These are phyloP conservation scores for Tetraneura akinire DNA, from an alignment of 1,140 invertebrate species.

Conservation along the genomic window DNA sequence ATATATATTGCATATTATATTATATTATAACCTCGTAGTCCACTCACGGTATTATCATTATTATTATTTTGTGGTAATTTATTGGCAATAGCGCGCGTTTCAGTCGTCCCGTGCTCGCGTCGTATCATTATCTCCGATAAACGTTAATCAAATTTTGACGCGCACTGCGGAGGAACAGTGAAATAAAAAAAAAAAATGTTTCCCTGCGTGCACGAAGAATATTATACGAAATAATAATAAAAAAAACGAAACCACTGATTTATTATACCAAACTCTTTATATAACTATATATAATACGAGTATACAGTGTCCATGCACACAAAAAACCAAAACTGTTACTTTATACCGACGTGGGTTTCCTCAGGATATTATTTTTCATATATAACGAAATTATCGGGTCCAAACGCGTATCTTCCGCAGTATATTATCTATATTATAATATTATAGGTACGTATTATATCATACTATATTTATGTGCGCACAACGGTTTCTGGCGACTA, in stretches of 20 bases:
- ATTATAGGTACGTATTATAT: too few relatives aligned
- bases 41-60: background rate
- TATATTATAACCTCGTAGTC: background rate
- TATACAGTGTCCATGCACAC: conserved; percentile 28
- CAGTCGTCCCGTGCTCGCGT: conserved; percentile 14
- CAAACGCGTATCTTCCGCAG: conserved; percentile 8
- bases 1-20: too few relatives aligned
- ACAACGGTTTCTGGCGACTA: background rate
- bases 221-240: background rate
- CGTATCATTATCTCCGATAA: conserved; percentile 40
- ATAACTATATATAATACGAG: too few relatives aligned
- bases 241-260: conserved; percentile 30
- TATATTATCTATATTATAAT: too few relatives aligned
- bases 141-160: conserved; percentile 51
- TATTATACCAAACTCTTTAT: conserved; percentile 12
- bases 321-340: background rate
- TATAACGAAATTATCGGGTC: conserved; percentile 32
- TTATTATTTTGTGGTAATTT: conserved; percentile 7
- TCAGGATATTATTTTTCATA: conserved; percentile 29
- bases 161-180: conserved; percentile 13
- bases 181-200: conserved; percentile 25
- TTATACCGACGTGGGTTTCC: conserved; percentile 31
- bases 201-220: background rate
- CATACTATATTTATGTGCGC: too few relatives aligned
- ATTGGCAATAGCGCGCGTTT: conserved; percentile 7